Evolutionary conservation across 2,113 vertebrate species (phyloP).

Genomic region (Myocastor coypus): DNA sequence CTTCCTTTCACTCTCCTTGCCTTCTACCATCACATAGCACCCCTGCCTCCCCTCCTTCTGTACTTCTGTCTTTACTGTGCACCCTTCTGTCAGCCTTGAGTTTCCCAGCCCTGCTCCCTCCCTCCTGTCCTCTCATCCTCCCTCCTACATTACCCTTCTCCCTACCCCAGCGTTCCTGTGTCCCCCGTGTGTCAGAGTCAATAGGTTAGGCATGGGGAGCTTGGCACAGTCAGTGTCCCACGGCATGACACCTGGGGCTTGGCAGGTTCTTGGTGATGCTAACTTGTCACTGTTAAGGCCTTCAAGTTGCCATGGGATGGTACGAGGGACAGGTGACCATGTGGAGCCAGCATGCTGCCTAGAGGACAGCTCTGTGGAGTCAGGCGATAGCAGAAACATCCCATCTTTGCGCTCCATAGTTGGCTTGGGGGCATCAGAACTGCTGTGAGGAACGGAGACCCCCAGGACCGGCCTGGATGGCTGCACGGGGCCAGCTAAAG

Average conservation of each 20-base stretch:
- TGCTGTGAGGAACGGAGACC: neutral
- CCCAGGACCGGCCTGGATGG: neutral
- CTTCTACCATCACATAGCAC: rapidly evolving
- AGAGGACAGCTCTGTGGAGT: neutral
- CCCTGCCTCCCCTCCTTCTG: neutral
- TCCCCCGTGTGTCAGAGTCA: neutral
- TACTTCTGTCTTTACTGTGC: neutral
- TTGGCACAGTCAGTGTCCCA: neutral
- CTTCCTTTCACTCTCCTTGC: neutral
- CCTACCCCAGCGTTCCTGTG: too few species aligned
- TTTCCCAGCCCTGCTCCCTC: neutral
- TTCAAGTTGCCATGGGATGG: neutral
- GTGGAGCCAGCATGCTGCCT: neutral
- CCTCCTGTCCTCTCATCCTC: neutral
- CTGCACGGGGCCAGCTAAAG: neutral
- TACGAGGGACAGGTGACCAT: rapidly evolving
- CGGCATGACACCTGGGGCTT: neutral
- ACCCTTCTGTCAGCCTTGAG: neutral
- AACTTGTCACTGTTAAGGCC: rapidly evolving
- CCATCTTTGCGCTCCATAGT: neutral
- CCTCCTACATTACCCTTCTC: too few species aligned
- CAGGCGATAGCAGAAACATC: rapidly evolving
- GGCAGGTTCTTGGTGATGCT: neutral
- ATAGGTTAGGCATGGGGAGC: neutral
- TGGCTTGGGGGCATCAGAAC: neutral